Base-by-base conservation (phyloP, 1,140 invertebrate genomes). In the Chironomus tepperi region DNA sequence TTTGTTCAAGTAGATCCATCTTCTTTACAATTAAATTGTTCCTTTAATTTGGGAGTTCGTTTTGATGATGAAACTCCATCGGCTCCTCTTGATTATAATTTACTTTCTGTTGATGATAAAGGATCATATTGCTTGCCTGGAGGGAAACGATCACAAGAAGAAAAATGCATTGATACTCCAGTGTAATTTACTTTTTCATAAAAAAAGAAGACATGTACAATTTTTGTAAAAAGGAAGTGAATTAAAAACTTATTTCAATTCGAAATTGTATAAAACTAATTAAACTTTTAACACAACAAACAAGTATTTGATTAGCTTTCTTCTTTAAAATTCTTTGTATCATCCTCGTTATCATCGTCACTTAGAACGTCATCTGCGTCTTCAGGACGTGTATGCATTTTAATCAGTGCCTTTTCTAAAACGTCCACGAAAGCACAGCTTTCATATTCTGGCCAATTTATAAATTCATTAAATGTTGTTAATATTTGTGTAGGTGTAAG, bases 371-470 rank as follows among this genome's bases (percentile, higher is more conserved):
- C 24, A 34, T 3, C 42, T 42, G 10, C 15, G 12, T 73, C 72
- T 42, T 42, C 72, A n/a, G 42, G 24, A 42, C 8, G 65, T 67
- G 19, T 74, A 73, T 82, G 80, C 74, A 82, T 77, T 43, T 82
- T 82, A 0, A 81, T 75, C 74, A 82, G 65, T 18, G 76, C 77
- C 12, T 83, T 87, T 74, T 88, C 87, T 79, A 88, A 81, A 2
- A 85, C 84, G 19, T 84, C 82, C 74, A 84, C 77, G 75, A 87
- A 89, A 6, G 85, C 83, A 74, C 85, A 87, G 67, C 85, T 84
- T 12, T 83, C 80, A 76, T 87, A 89, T 76, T 89, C 87, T 6
- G 87, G 87, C 87, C 87, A 89, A 15, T 78, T 78, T 0, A 79
- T 79, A 74, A 86, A 85, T 74, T 84, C 76, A 9, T 74, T 84